phyloP scores from a whole-genome alignment of 2,888 invertebrate species.

The Pyrocoelia pectoralis region DNA sequence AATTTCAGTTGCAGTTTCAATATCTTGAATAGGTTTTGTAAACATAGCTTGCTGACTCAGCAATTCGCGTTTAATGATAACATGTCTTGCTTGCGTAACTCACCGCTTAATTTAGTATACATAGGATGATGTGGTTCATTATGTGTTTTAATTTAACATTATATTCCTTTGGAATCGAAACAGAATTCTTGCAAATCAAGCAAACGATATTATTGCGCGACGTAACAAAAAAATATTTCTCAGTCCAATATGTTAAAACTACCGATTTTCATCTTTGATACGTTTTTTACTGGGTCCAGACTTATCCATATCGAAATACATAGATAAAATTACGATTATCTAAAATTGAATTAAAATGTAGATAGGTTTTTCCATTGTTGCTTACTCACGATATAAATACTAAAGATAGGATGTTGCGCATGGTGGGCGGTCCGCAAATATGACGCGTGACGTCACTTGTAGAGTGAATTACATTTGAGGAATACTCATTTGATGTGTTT shows the following conservation, averaged over 20 bases:
- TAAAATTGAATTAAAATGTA: too few species aligned
- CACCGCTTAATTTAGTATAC: neutral
- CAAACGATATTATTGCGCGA: neutral
- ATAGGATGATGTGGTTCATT: neutral
- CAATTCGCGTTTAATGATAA: too few species aligned
- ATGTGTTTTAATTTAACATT: slow-evolving; percentile 2
- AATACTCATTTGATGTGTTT: too few species aligned
- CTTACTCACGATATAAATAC: too few species aligned
- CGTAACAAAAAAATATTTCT: slow-evolving; percentile 6
- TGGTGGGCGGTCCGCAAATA: too few species aligned
- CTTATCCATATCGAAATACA: neutral
- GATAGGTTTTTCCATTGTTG: too few species aligned
- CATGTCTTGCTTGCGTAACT: neutral
- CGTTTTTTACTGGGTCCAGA: neutral
- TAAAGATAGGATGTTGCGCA: too few species aligned
- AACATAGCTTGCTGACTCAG: neutral
- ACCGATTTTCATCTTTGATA: slow-evolving; percentile 1
- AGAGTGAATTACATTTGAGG: too few species aligned
- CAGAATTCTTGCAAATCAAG: slow-evolving; percentile 6
- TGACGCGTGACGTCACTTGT: too few species aligned
- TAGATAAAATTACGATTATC: neutral
- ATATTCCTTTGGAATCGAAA: slow-evolving; percentile 7
- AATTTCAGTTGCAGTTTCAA: neutral
- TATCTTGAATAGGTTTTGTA: too few species aligned
- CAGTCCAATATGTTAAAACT: neutral